A percentile compares a stretch with the other conserved stretches of the same genome.
Conservation (phyloP, 1,140 invertebrate genomes). For the Neotoxoptera formosana region DNA sequence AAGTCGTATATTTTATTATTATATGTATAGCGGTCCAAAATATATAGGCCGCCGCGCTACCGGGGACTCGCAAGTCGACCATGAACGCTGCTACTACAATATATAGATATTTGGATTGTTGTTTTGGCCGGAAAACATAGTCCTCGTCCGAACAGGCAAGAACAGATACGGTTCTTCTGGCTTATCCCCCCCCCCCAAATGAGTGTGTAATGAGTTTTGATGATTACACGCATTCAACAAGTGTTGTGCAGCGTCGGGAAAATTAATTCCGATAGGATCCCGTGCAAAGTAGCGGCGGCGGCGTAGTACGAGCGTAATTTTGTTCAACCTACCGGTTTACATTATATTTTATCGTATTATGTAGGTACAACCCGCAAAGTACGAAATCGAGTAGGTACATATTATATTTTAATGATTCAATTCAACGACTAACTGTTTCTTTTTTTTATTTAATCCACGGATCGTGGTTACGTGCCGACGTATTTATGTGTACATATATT, state of each 20-base stretch:
- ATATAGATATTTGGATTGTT: neutral
- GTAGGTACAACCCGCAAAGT: neutral
- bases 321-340: neutral
- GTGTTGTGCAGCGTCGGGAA: neutral
- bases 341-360: neutral
- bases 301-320: neutral
- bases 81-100: neutral
- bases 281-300: too few species aligned
- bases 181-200: neutral
- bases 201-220: neutral
- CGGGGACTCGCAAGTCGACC: conserved; percentile 22
- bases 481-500: neutral
- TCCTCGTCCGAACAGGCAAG: neutral
- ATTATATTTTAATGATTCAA: conserved; percentile 28
- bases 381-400: neutral
- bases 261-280: conserved; percentile 14
- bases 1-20: neutral
- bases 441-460: neutral
- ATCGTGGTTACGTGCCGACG: neutral
- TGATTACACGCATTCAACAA: neutral
- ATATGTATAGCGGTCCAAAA: neutral
- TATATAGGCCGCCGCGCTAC: neutral
- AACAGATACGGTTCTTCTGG: neutral
- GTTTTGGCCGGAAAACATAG: neutral
- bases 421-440: neutral